phyloP scores from a whole-genome alignment of 2,888 invertebrate genomes.

The Ptilodon capucinus region DNA sequence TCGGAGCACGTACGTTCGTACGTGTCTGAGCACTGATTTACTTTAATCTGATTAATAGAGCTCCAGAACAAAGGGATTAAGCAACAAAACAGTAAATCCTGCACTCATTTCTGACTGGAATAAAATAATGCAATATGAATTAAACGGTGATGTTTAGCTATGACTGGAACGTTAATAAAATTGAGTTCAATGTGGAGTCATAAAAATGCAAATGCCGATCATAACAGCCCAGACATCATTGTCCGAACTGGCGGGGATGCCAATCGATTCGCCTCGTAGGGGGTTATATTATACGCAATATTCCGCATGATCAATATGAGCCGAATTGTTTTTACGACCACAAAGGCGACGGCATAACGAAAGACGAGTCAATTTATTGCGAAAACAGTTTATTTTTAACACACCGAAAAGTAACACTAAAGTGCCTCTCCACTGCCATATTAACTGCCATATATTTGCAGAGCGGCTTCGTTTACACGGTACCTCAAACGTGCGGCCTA shows the following conservation, averaged over 20 bases:
- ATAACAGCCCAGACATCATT: conserved; percentile 62
- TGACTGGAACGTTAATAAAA: conserved; percentile 34
- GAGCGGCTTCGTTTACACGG: conserved; percentile 10
- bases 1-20: background rate
- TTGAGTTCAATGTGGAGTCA: conserved; percentile 46
- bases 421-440: conserved; percentile 6
- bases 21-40: background rate
- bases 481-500: conserved; percentile 6
- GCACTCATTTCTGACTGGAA: background rate
- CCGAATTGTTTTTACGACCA: conserved; percentile 38
- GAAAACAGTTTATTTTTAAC: conserved; percentile 25
- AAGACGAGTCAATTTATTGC: conserved; percentile 13
- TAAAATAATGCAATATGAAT: conserved; percentile 3
- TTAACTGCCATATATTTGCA: conserved; percentile 17
- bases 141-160: conserved; percentile 13
- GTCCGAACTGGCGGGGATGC: conserved; percentile 58
- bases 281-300: conserved; percentile 42
- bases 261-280: conserved; percentile 50
- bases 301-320: conserved; percentile 41
- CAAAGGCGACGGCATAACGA: conserved; percentile 15
- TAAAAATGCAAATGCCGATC: conserved; percentile 71
- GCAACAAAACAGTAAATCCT: background rate
- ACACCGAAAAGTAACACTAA: conserved; percentile 19
- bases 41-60: conserved; percentile 5
- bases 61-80: background rate